A percentile compares a stretch with the other conserved stretches of the same genome.
Conservation (phyloP, 2,113 vertebrate species). For the Muntiacus muntjak region DNA sequence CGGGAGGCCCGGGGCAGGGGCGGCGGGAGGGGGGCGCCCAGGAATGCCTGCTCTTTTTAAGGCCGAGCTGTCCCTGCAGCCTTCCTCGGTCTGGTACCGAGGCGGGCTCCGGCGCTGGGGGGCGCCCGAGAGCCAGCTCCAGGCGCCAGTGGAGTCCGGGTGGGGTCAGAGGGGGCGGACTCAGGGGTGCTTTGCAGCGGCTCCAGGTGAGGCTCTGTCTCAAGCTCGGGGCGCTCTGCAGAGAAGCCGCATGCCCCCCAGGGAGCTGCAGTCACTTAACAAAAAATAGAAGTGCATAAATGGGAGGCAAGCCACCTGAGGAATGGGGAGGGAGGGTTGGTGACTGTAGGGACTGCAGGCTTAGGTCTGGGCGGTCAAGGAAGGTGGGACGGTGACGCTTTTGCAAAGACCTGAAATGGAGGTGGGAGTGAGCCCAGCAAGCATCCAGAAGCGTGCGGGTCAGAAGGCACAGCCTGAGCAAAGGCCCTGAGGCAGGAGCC, state of each 20-base stretch:
- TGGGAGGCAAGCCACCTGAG: not conserved
- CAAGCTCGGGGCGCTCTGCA: not conserved
- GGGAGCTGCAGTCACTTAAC: not conserved
- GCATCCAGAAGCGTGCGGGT: not conserved
- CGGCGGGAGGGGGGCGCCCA: slow-evolving; percentile 14
- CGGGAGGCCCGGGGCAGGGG: not conserved
- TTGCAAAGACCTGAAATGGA: not conserved
- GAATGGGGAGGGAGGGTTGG: rapidly evolving
- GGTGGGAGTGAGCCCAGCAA: not conserved
- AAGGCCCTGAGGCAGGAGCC: not conserved
- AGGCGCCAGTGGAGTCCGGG: rapidly evolving
- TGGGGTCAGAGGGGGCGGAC: not conserved
- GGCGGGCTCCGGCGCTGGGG: not conserved
- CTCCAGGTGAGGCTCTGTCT: too few relatives aligned
- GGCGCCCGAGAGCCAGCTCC: not conserved
- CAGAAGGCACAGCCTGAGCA: not conserved
- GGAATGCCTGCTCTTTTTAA: slow-evolving; percentile 51
- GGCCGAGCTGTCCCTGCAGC: slow-evolving; percentile 24
- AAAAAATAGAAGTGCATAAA: not conserved
- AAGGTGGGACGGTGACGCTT: not conserved
- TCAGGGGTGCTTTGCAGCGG: not conserved
- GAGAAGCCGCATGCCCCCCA: not conserved
- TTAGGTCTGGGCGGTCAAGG: not conserved
- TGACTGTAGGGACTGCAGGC: too few relatives aligned
- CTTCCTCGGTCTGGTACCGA: not conserved